Percentiles rank a stretch among this genome's conserved stretches.
Conservation (phyloP, 1,140 invertebrate species). For the Aphaenogaster rudis region DNA sequence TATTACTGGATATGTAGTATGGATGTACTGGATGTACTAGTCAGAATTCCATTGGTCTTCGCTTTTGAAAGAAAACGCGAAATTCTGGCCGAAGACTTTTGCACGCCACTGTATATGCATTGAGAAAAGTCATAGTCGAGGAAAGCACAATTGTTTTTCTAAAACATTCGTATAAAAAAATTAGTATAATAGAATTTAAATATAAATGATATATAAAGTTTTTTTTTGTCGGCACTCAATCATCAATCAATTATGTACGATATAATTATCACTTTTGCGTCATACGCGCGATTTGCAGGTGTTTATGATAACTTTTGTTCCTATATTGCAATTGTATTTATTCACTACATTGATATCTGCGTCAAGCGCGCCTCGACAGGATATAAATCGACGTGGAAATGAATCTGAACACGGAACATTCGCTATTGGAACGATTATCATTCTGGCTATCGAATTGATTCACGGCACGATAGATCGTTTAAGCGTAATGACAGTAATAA, state of each 20-base stretch:
- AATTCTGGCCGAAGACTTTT: too few species aligned
- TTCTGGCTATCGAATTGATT: constrained; percentile 62
- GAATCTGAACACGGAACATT: constrained; percentile 49
- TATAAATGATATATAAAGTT: neutral
- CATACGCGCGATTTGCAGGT: neutral
- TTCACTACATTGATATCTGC: constrained; percentile 1
- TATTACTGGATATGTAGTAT: too few species aligned
- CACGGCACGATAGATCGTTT: constrained; percentile 66
- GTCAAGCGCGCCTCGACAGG: neutral
- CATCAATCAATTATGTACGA: neutral
- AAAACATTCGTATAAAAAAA: neutral
- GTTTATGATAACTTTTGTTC: neutral
- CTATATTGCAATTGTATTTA: neutral
- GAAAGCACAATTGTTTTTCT: neutral
- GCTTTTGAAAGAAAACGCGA: too few species aligned
- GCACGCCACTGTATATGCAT: too few species aligned
- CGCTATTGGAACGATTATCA: constrained; percentile 66
- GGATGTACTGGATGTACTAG: too few species aligned
- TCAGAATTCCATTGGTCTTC: too few species aligned
- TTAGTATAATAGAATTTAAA: neutral
- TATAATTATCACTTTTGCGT: neutral
- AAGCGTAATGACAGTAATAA: constrained; percentile 67
- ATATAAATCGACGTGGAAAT: constrained; percentile 60
- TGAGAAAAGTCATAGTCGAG: neutral
- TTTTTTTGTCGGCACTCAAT: neutral